Evolutionary conservation across 2,888 invertebrate species (phyloP), one percentile per base, ranked within the genome.

Genomic region (Drosophila kuntzei): DNA sequence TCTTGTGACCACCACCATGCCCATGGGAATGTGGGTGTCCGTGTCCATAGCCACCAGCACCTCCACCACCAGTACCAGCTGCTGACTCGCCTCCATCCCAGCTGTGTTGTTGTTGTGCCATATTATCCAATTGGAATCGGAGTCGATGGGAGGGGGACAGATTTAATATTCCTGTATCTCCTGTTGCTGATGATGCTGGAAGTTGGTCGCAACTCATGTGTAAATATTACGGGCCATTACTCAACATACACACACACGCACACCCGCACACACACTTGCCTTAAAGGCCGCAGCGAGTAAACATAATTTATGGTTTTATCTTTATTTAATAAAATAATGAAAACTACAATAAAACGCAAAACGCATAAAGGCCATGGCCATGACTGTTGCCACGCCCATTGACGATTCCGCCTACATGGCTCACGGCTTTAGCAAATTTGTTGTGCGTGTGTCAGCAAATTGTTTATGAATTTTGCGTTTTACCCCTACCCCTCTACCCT

Each of bases 261-360:
- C 51, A 39, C 54, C 25, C 41, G 20, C 39, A 14, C 51, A 41
- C 49, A 44, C 36, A 34, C 49, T 55, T 59, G 61, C 55, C 73
- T 67, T 61, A 83, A 78, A 53, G 66, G 58, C 71, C 73, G 63
- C 60, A 64, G 53, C 69, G 67, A 68, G 79, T 72, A 77, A 87
- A 85, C 80, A 90, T 81, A 85, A 89, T 87, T 87, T 90, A 90
- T 89, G 89, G 75, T 79, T 87, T 87, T 89, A 81, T 85, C 83
- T 85, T 79, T 76, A 77, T 87, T 87, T 90, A 90, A 88, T 90
- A 87, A 87, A 66, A 76, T 89, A 80, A 89, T 87, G 89, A 84
- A 54, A 69, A 74, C 70, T 72, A 71, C 55, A 76, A 75, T 67
- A 70, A 64, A 71, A 64, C 36, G 44, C 18, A 37, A 51, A 39